phyloP scores from a whole-genome alignment of 2,888 invertebrate species.

The Calephelis perditalis region DNA sequence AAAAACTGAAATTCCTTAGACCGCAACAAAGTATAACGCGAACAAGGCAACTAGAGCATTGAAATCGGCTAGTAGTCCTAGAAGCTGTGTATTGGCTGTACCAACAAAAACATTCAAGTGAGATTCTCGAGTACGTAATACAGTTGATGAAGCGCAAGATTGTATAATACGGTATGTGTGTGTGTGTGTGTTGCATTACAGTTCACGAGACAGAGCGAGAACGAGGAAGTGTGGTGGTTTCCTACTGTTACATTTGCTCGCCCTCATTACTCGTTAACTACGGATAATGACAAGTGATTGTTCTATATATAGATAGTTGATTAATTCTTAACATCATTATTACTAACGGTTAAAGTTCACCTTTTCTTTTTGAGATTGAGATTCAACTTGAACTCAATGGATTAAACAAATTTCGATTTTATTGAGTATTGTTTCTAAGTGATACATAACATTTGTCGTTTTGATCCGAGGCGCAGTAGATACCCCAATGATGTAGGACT shows the following conservation, averaged over 20 bases:
- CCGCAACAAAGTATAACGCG: slow-evolving; percentile 44
- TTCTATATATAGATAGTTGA: slow-evolving; percentile 6
- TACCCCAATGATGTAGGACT: no score
- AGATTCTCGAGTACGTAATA: slow-evolving; percentile 42
- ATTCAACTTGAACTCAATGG: no score
- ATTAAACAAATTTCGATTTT: no score
- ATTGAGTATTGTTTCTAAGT: no score
- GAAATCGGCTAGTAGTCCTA: slow-evolving; percentile 49
- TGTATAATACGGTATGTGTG: slow-evolving; percentile 46
- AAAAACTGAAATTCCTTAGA: slow-evolving; percentile 32
- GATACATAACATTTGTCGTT: no score
- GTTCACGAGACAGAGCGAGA: slow-evolving; percentile 46
- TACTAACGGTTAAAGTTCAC: no score
- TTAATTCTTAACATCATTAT: slow-evolving; percentile 1
- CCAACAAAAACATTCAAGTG: slow-evolving; percentile 21
- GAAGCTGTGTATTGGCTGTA: slow-evolving; percentile 28
- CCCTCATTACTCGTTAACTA: slow-evolving; percentile 38
- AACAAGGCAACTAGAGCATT: slow-evolving; percentile 51
- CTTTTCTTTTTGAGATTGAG: no score
- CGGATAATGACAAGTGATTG: slow-evolving; percentile 27
- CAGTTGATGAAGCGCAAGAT: slow-evolving; percentile 39
- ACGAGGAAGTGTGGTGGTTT: slow-evolving; percentile 65
- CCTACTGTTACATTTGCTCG: slow-evolving; percentile 64
- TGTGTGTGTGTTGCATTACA: slow-evolving; percentile 47
- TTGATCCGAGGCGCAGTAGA: no score